These are phyloP conservation scores for Ginglymostoma cirratum DNA, from an alignment of 2,113 vertebrate species.

Conservation along the genomic window DNA sequence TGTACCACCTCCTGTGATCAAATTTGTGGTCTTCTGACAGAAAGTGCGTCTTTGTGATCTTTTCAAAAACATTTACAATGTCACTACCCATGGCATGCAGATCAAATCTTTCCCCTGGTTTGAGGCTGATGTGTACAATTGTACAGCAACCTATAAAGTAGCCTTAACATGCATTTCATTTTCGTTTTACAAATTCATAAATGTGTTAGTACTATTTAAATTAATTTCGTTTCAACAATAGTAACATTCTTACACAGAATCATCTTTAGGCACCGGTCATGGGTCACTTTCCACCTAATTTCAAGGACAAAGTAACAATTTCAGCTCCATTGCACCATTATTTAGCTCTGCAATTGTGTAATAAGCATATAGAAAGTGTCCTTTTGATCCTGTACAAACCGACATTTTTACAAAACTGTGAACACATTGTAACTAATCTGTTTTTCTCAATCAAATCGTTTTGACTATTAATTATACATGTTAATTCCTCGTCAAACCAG, in stretches of 20 bases:
- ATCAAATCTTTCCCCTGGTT: background rate
- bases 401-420: background rate
- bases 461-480: background rate
- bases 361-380: background rate
- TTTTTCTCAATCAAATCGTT: background rate
- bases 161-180: background rate
- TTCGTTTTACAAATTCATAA: background rate
- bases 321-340: background rate
- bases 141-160: background rate
- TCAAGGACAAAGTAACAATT: background rate
- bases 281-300: background rate
- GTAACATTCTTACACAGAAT: background rate
- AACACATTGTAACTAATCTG: background rate
- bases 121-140: background rate
- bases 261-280: background rate
- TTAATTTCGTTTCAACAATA: background rate
- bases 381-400: background rate
- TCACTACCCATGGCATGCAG: background rate
- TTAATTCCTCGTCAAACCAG: constrained; percentile 14
- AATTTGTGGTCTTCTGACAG: too few relatives aligned
- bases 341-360: background rate
- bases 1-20: background rate
- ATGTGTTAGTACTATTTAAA: background rate
- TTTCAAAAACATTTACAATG: background rate
- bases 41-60: background rate